Conservation (phyloP, 2,113 vertebrate species). For the Centrocercus urophasianus region DNA sequence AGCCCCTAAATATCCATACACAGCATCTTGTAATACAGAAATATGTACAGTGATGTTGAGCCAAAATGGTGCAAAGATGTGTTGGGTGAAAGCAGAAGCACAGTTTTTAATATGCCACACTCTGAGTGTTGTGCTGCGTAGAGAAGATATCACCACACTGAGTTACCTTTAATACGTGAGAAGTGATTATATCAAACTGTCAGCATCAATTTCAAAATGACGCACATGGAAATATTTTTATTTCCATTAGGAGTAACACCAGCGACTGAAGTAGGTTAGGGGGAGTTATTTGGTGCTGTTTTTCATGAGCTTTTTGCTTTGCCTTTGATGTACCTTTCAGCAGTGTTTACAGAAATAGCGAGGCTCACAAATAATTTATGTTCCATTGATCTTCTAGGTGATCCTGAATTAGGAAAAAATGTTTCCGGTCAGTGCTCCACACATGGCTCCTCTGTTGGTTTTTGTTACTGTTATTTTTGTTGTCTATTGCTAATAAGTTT, state of each 20-base stretch:
- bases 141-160: background rate
- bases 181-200: background rate
- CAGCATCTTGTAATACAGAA: background rate
- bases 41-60: background rate
- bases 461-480: background rate
- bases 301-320: conserved; percentile 28
- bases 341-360: conserved; percentile 53
- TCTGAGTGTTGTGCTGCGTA: background rate
- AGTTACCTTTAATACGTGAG: background rate
- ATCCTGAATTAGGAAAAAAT: background rate
- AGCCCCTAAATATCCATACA: background rate
- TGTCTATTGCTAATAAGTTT: background rate
- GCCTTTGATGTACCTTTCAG: conserved; percentile 60
- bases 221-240: conserved; percentile 11
- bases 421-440: background rate
- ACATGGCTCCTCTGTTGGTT: background rate
- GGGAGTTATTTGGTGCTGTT: background rate
- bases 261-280: conserved; percentile 52
- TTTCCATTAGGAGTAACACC: conserved; percentile 17
- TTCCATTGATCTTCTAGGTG: conserved; percentile 25
- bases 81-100: background rate
- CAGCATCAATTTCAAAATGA: background rate
- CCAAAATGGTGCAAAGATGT: background rate
- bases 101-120: background rate
- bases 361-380: conserved; percentile 49